phyloP scores from a whole-genome alignment of 2,797 vertebrate species.

The Amblyraja radiata region DNA sequence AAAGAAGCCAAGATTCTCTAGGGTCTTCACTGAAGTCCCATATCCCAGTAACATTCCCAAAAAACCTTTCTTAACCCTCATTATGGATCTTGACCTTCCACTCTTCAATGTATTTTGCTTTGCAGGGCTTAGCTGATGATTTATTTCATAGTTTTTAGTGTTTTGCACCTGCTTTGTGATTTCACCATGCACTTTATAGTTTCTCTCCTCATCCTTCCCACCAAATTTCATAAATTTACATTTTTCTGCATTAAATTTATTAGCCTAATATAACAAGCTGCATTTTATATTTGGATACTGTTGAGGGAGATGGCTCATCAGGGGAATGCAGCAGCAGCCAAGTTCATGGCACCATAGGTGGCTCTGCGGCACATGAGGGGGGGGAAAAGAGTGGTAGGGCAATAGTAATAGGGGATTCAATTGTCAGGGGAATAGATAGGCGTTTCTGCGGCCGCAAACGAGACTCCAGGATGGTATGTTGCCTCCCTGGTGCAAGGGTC shows the following conservation, averaged over 20 bases:
- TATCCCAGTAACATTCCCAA: background rate
- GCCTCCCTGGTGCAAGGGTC: too few species aligned
- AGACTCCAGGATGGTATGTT: too few species aligned
- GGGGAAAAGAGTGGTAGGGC: too few species aligned
- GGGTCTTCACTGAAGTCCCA: background rate
- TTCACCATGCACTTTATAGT: background rate
- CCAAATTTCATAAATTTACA: background rate
- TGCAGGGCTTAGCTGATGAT: background rate
- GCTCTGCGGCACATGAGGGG: too few species aligned
- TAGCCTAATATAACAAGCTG: background rate
- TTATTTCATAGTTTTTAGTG: background rate
- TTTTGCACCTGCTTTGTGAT: background rate
- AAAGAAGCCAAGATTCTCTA: background rate
- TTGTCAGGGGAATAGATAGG: too few species aligned
- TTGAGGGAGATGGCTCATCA: too few species aligned
- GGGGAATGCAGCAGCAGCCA: too few species aligned
- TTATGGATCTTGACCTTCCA: background rate
- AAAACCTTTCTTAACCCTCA: background rate
- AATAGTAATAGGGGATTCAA: too few species aligned
- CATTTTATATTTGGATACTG: background rate
- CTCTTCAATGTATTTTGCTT: background rate
- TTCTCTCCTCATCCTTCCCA: background rate
- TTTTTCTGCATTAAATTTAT: background rate
- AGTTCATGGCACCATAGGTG: too few species aligned
- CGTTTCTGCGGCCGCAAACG: too few species aligned